phyloP scores from a whole-genome alignment of 2,888 invertebrate species.

The Orthosia gracilis region DNA sequence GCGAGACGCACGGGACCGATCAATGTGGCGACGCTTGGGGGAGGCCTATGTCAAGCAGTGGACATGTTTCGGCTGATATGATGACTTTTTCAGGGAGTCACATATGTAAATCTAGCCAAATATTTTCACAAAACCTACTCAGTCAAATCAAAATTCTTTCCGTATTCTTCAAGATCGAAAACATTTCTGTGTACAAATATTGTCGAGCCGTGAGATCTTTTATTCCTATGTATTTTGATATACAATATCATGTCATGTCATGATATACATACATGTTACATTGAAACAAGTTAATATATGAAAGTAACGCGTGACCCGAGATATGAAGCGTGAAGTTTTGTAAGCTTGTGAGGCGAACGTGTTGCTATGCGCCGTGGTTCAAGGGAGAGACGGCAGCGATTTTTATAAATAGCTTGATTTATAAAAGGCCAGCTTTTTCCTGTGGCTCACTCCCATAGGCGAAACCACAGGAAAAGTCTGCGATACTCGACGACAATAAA shows the following conservation, averaged over 20 bases:
- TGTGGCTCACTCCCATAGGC: background rate
- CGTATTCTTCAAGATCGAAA: background rate
- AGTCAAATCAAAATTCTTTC: constrained; percentile 12
- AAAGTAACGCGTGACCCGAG: constrained; percentile 7
- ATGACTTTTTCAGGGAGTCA: constrained; percentile 4
- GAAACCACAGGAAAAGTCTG: no score
- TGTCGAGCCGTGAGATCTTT: constrained; percentile 1
- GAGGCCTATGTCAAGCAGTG: no score
- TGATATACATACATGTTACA: background rate
- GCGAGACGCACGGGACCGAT: no score
- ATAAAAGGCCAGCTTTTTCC: background rate
- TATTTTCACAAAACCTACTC: background rate
- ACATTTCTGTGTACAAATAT: background rate
- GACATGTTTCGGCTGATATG: no score
- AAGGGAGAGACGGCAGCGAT: constrained; percentile 4
- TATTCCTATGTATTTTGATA: constrained; percentile 1
- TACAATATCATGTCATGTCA: background rate
- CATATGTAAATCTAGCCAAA: background rate
- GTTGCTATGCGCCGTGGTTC: constrained; percentile 1
- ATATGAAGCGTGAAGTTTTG: constrained; percentile 17
- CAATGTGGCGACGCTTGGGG: no score
- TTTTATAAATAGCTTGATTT: background rate
- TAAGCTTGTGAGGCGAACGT: constrained; percentile 17
- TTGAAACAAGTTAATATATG: constrained; percentile 28
- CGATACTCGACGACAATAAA: no score